Evolutionary conservation across 2,113 vertebrate species (phyloP).

Genomic region (Chauna torquata): DNA sequence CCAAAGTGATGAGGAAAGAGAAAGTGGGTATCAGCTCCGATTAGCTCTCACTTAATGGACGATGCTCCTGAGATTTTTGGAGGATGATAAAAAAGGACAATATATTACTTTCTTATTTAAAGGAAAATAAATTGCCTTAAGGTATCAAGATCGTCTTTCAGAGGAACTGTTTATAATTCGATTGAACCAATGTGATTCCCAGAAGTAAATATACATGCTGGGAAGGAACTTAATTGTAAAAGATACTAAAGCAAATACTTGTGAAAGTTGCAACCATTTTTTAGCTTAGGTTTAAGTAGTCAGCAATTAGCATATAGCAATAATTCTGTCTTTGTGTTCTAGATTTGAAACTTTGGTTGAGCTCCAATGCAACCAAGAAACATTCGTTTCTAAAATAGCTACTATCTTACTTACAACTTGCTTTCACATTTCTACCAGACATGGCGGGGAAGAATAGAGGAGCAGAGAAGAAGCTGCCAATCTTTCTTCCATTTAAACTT

Average conservation of each 20-base stretch:
- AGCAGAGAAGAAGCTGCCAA: not conserved
- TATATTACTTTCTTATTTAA: not conserved
- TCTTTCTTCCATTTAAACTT: not conserved
- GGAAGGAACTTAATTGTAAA: not conserved
- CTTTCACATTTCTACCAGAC: not conserved
- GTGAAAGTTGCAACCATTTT: not conserved
- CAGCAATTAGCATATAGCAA: not conserved
- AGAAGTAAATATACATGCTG: not conserved
- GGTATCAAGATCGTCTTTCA: not conserved
- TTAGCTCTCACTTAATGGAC: not conserved
- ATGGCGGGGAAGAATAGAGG: not conserved
- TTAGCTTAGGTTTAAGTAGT: not conserved
- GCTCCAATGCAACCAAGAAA: not conserved
- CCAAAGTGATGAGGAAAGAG: not conserved
- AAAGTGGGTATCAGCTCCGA: not conserved
- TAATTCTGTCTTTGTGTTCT: not conserved
- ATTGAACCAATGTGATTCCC: not conserved
- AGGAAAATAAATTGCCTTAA: conserved; percentile 1
- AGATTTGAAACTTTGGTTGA: not conserved
- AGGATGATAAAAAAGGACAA: not conserved
- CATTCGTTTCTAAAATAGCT: not conserved
- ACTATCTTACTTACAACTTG: not conserved
- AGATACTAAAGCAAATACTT: not conserved
- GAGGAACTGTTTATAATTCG: not conserved
- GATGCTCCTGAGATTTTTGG: not conserved